Conservation (phyloP, 2,888 invertebrate genomes). For the Ecliptopera silaceata region DNA sequence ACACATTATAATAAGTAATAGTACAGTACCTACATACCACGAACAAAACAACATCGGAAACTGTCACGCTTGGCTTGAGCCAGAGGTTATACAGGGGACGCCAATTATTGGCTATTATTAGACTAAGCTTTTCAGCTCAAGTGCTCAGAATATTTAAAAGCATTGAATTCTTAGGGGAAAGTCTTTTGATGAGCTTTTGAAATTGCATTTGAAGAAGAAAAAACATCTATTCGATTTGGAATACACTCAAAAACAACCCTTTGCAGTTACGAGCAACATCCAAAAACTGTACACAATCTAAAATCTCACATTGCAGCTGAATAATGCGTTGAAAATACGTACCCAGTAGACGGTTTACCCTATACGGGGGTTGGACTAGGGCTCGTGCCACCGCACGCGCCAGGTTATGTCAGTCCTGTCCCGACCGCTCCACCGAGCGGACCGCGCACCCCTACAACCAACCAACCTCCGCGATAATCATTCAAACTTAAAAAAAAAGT, state of each 20-base stretch:
- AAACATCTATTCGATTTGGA: neutral
- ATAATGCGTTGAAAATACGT: conserved; percentile 24
- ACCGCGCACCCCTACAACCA: conserved; percentile 71
- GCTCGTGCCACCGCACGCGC: conserved; percentile 65
- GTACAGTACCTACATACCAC: neutral
- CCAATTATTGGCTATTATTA: conserved; percentile 27
- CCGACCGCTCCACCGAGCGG: conserved; percentile 71
- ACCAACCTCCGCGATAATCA: conserved; percentile 34
- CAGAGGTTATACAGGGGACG: conserved; percentile 38
- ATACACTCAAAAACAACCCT: neutral
- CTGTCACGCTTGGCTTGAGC: conserved; percentile 29
- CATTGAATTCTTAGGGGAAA: neutral
- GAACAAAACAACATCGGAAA: conserved; percentile 11
- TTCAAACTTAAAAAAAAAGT: conserved; percentile 41
- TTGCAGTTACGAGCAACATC: neutral
- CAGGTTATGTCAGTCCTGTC: conserved; percentile 71
- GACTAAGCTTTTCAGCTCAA: conserved; percentile 31
- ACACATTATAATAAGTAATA: no score
- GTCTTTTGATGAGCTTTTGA: no score
- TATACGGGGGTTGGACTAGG: conserved; percentile 56
- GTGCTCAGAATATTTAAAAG: conserved; percentile 26
- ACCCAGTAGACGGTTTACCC: conserved; percentile 44
- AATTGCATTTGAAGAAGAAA: no score
- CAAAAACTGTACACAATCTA: neutral
- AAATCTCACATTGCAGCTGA: conserved; percentile 3